A percentile compares a stretch with the other conserved stretches of the same genome.
These are phyloP conservation scores for Umimayanthus kanabou DNA, from an alignment of 92 coral and sea anemone genomes.

Conservation along the genomic window DNA sequence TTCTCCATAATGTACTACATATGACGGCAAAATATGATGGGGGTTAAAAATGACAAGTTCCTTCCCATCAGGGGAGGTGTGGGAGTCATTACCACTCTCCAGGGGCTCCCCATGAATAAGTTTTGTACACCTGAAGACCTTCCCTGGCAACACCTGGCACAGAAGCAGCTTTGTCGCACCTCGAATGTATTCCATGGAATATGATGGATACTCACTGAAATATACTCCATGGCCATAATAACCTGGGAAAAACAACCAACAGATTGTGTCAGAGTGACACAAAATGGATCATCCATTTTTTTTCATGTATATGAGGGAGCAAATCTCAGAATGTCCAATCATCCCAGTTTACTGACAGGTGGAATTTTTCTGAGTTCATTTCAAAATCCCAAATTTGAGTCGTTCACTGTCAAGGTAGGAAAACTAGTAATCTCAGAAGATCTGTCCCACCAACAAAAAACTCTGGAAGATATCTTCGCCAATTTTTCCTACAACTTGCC, in stretches of 20 bases:
- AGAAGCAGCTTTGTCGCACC: conserved; percentile 84
- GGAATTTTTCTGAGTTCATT: too few relatives aligned
- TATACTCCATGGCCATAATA: conserved; percentile 80
- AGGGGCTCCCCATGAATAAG: conserved; percentile 82
- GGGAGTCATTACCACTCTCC: conserved; percentile 69
- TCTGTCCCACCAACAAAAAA: too few relatives aligned
- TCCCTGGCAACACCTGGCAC: conserved; percentile 86
- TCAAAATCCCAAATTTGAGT: too few relatives aligned
- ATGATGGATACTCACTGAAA: conserved; percentile 86
- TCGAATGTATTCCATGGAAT: conserved; percentile 81
- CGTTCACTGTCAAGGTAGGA: too few relatives aligned
- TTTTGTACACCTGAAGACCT: conserved; percentile 69
- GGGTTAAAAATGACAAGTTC: conserved; percentile 84
- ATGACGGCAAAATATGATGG: conserved; percentile 74
- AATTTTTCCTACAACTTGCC: too few relatives aligned
- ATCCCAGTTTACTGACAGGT: too few relatives aligned
- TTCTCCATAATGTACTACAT: conserved; percentile 79
- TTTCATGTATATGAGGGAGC: too few relatives aligned
- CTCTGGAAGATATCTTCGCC: too few relatives aligned
- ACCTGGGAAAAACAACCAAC: conserved; percentile 39
- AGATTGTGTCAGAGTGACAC: not conserved
- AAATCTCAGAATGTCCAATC: too few relatives aligned
- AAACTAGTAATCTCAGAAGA: too few relatives aligned
- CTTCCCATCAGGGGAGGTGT: conserved; percentile 90
- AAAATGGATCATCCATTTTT: not conserved